phyloP scores from a whole-genome alignment of 2,113 vertebrate genomes.

The Perca schrenkii region DNA sequence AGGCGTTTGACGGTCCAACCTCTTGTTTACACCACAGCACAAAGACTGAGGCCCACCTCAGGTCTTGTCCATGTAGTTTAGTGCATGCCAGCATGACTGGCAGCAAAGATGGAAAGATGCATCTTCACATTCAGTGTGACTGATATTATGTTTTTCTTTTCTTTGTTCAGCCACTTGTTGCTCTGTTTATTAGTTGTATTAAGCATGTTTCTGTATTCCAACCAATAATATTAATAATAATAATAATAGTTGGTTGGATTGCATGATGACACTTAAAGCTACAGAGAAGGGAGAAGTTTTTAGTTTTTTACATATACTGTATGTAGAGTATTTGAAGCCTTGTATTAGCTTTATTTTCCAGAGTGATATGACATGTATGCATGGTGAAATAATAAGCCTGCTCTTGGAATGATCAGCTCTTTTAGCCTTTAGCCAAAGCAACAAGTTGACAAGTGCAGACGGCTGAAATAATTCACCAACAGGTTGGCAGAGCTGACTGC shows the following conservation, averaged over 20 bases:
- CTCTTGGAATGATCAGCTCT: neutral
- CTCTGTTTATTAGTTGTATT: neutral
- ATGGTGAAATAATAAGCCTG: neutral
- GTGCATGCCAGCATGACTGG: constrained; percentile 51
- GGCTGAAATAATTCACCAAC: constrained; percentile 49
- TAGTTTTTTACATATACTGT: neutral
- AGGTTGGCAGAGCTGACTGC: constrained; percentile 44
- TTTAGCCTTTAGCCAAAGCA: constrained; percentile 52
- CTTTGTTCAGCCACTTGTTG: constrained; percentile 17
- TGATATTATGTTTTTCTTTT: constrained; percentile 41
- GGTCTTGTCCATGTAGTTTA: constrained; percentile 45
- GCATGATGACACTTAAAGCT: neutral
- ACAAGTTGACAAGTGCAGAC: constrained; percentile 69
- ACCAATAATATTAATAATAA: neutral
- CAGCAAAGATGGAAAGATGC: constrained; percentile 43
- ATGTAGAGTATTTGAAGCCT: neutral
- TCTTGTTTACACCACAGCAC: constrained; percentile 76
- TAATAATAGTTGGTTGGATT: neutral
- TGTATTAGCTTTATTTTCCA: neutral
- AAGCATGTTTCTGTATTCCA: neutral
- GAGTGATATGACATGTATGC: neutral
- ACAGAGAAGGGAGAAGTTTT: neutral
- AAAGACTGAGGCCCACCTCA: constrained; percentile 73
- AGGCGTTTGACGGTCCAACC: constrained; percentile 71
- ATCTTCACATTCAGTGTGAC: constrained; percentile 50